Base-by-base conservation (phyloP, 1,140 invertebrate species). In the Drosophila cardini region DNA sequence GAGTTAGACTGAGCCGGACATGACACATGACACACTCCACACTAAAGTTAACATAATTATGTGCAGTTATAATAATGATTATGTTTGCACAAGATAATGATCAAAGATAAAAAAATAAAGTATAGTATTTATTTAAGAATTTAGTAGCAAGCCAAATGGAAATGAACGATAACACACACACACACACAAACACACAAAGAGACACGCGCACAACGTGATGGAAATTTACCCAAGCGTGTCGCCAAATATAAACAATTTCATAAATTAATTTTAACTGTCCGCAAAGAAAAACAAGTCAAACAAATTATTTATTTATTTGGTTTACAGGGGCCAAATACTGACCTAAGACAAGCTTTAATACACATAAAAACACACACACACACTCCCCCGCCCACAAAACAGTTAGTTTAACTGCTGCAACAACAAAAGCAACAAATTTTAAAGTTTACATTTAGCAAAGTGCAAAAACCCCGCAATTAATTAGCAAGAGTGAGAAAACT, bases 401-500 rank as follows among this genome's bases (percentile, higher is more conserved):
- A 32, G n/a, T 57, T 42, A 53, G 58, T 56, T 75, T 74, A 74
- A 74, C 65, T 56, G 57, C 52, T 34, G 38, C 52, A 55, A 18
- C 52, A 55, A 55, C 13, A 40, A 26, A 5, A 34, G 38, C 52
- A 55, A 18, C 52, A 55, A 55, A 10, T 38, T 68, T 61, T 46
- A 57, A 71, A 75, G 71, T 73, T 73, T 73, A 73, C 71, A 73
- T 69, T 69, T 62, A 69, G 64, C 83, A 86, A 86, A 89, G 83
- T 87, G 76, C 83, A 87, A 87, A 83, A 83, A 89, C 83, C 83
- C 65, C 84, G 46, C 71, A 36, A 58, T 83, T 86, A 86, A 87
- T 87, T 87, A 87, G 84, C 84, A 71, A 26, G 21, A 26, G 50
- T 74, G 76, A 62, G 69, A 83, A 87, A 79, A 87, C 57, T 76